Evolutionary conservation across 2,888 invertebrate species (phyloP).

Genomic region (Cerastis leucographa): DNA sequence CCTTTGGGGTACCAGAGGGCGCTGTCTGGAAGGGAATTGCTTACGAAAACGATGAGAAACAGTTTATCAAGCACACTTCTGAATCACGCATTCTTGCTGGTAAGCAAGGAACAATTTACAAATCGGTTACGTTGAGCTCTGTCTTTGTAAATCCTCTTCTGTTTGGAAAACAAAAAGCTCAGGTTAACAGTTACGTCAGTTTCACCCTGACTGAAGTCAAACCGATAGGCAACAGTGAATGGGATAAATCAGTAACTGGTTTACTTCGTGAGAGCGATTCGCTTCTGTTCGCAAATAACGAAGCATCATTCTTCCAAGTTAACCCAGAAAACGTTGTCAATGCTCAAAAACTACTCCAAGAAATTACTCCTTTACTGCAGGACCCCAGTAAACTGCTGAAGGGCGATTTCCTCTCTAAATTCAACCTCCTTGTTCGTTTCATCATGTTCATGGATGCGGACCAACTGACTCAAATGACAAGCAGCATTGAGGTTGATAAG

Average conservation of each 20-base stretch:
- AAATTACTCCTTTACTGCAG: conserved; percentile 91
- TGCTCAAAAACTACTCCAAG: conserved; percentile 84
- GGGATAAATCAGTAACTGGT: too few species aligned
- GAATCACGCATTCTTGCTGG: conserved; percentile 90
- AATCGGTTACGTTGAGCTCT: conserved; percentile 91
- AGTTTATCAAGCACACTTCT: conserved; percentile 90
- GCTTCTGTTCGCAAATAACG: conserved; percentile 81
- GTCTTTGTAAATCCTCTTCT: conserved; percentile 91
- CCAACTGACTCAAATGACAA: conserved; percentile 90
- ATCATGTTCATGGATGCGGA: conserved; percentile 91
- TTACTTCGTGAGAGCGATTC: too few species aligned
- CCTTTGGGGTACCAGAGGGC: conserved; percentile 89
- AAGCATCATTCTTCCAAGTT: too few species aligned
- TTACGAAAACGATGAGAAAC: conserved; percentile 85
- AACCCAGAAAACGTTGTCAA: conserved; percentile 82
- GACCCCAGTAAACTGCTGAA: conserved; percentile 89
- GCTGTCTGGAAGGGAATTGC: conserved; percentile 88
- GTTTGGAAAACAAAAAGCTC: conserved; percentile 90
- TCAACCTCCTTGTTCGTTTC: conserved; percentile 90
- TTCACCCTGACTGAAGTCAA: too few species aligned
- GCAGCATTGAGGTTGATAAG: conserved; percentile 85
- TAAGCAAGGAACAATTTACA: conserved; percentile 91
- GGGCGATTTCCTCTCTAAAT: conserved; percentile 91
- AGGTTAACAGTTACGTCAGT: conserved; percentile 91
- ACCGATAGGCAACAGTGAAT: too few species aligned